A percentile compares a stretch with the other conserved stretches of the same genome.
These are phyloP conservation scores for Coenonympha glycerion DNA, from an alignment of 2,888 invertebrate species.

Conservation along the genomic window DNA sequence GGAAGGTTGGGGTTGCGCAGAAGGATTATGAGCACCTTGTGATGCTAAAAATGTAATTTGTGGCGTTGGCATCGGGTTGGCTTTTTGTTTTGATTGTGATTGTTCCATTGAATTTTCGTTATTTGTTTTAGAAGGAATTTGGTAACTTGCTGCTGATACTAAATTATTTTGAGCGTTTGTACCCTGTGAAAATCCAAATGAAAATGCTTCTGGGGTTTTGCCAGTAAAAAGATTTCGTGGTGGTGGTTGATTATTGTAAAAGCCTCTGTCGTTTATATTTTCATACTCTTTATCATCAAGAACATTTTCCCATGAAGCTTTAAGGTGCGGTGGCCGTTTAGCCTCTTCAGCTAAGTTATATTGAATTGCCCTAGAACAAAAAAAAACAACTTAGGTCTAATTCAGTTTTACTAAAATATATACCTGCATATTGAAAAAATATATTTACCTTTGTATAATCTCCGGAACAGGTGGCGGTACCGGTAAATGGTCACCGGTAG, in stretches of 20 bases:
- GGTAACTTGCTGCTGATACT: constrained; percentile 48
- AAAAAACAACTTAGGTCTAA: neutral
- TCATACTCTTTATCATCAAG: constrained; percentile 49
- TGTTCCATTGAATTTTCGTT: constrained; percentile 55
- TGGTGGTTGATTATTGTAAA: constrained; percentile 39
- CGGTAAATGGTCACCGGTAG: constrained; percentile 85
- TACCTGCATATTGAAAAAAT: neutral
- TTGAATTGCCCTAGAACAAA: constrained; percentile 62
- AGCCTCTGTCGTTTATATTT: constrained; percentile 41
- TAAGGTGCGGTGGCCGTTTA: constrained; percentile 55
- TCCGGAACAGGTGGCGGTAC: constrained; percentile 84
- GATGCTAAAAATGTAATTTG: constrained; percentile 70
- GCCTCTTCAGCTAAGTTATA: constrained; percentile 70
- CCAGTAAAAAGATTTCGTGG: constrained; percentile 60
- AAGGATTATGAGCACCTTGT: constrained; percentile 63
- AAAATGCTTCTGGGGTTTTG: constrained; percentile 68
- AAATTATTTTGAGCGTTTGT: constrained; percentile 51
- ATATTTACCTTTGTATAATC: constrained; percentile 76
- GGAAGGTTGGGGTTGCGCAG: constrained; percentile 42
- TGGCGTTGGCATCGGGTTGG: constrained; percentile 53
- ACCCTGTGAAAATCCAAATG: constrained; percentile 52
- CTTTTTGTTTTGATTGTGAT: constrained; percentile 49
- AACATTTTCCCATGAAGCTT: constrained; percentile 53
- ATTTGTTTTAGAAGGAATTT: constrained; percentile 47
- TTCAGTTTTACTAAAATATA: neutral